These are phyloP conservation scores for Aphidoletes aphidimyza DNA, from an alignment of 2,888 invertebrate species.

Conservation along the genomic window DNA sequence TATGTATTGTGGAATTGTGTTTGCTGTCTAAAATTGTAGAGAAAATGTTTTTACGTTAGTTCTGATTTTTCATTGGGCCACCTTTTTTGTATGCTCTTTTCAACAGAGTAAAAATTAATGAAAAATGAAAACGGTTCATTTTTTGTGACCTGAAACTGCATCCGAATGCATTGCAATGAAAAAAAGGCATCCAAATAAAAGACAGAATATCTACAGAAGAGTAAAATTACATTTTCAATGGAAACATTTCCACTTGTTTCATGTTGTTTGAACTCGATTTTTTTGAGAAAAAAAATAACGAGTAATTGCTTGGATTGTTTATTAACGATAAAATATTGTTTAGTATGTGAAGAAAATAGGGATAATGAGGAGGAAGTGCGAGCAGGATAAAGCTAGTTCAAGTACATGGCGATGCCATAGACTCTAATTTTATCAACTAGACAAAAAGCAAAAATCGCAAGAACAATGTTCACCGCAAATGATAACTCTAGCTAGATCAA, in stretches of 20 bases:
- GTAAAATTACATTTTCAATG: too few relatives aligned
- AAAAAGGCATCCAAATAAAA: background rate
- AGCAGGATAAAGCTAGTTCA: background rate
- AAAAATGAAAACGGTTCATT: background rate
- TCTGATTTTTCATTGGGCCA: background rate
- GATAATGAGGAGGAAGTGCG: background rate
- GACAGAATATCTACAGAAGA: background rate
- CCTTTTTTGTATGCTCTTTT: background rate
- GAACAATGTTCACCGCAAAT: background rate
- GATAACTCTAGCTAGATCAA: constrained; percentile 29
- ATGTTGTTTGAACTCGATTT: too few relatives aligned
- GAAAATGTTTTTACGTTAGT: too few relatives aligned
- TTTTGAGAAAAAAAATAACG: too few relatives aligned
- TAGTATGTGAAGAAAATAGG: too few relatives aligned
- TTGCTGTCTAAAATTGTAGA: too few relatives aligned
- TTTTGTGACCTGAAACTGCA: constrained; percentile 8
- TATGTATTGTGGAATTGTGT: too few relatives aligned
- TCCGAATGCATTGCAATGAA: background rate
- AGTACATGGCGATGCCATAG: background rate
- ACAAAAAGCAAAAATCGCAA: constrained; percentile 16
- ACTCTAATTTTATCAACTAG: background rate
- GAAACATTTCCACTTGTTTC: too few relatives aligned
- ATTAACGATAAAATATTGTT: too few relatives aligned
- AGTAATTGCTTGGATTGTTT: too few relatives aligned
- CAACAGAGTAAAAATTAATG: background rate